phyloP scores from a whole-genome alignment of 2,797 vertebrate genomes.

The Parauchenoglanis punctatus region DNA sequence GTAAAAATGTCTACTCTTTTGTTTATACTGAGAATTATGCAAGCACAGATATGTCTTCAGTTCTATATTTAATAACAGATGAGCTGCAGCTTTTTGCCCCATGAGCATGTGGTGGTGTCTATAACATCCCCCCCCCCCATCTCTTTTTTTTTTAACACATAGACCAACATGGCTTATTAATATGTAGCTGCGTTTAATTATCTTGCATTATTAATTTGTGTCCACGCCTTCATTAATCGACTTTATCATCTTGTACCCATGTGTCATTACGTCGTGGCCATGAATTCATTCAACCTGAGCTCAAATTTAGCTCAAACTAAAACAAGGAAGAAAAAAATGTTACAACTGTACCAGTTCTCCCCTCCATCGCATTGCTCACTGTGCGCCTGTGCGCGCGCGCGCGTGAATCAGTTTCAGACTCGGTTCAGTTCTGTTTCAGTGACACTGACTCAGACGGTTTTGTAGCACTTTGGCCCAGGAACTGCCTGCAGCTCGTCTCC shows the following conservation, averaged over 20 bases:
- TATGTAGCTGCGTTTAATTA: not conserved
- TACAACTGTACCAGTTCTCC: not conserved
- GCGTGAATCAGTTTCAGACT: not conserved
- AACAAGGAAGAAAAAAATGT: no score
- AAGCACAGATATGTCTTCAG: not conserved
- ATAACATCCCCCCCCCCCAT: not conserved
- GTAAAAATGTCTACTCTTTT: not conserved
- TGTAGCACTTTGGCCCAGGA: conserved; percentile 1
- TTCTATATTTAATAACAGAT: not conserved
- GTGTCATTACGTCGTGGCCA: not conserved
- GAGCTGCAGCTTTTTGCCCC: not conserved
- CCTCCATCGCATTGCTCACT: not conserved
- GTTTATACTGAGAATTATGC: not conserved
- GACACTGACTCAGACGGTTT: not conserved
- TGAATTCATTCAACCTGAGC: not conserved
- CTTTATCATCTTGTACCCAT: not conserved
- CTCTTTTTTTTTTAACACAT: not conserved
- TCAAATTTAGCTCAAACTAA: not conserved
- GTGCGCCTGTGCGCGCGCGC: not conserved
- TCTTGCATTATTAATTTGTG: not conserved
- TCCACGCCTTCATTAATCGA: not conserved
- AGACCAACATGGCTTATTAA: not conserved
- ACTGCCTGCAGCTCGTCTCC: not conserved
- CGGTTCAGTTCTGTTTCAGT: not conserved
- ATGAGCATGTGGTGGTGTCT: not conserved